Evolutionary conservation across 2,888 invertebrate species (phyloP).

Genomic region (Cheiracanthium punctorium): DNA sequence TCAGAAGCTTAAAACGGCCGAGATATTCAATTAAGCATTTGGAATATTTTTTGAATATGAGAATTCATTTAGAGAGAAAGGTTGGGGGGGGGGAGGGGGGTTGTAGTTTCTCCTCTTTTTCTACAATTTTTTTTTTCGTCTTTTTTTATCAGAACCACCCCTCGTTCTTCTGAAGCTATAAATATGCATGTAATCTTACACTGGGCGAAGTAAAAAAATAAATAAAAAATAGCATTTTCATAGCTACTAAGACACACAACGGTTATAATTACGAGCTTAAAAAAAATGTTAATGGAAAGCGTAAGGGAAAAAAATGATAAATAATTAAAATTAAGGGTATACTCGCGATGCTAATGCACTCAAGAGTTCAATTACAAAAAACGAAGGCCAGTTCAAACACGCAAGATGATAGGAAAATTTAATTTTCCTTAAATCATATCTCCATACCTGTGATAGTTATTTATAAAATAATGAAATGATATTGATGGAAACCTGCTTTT

Average conservation of each 20-base stretch:
- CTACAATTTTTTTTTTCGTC: background rate
- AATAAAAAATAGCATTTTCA: background rate
- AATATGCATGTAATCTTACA: slow-evolving; percentile 16
- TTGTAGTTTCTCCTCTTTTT: background rate
- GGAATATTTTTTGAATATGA: slow-evolving; percentile 44
- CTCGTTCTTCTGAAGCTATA: background rate
- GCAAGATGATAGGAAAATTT: slow-evolving; percentile 24
- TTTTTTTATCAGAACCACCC: background rate
- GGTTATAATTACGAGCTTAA: slow-evolving; percentile 28
- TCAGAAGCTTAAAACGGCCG: slow-evolving; percentile 48
- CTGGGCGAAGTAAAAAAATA: background rate
- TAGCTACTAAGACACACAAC: slow-evolving; percentile 9
- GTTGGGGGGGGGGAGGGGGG: background rate
- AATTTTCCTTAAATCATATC: background rate
- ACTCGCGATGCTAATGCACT: slow-evolving; percentile 33
- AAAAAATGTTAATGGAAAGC: slow-evolving; percentile 47
- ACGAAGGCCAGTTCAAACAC: slow-evolving; percentile 23
- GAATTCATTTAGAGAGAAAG: slow-evolving; percentile 45
- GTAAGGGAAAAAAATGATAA: slow-evolving; percentile 52
- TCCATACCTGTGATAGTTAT: background rate
- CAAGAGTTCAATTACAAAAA: slow-evolving; percentile 28
- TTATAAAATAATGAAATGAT: background rate
- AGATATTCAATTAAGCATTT: slow-evolving; percentile 66
- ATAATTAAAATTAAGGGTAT: slow-evolving; percentile 48
- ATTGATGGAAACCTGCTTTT: background rate